Conservation (phyloP, 2,113 vertebrate species). For the Arothron firmamentum region DNA sequence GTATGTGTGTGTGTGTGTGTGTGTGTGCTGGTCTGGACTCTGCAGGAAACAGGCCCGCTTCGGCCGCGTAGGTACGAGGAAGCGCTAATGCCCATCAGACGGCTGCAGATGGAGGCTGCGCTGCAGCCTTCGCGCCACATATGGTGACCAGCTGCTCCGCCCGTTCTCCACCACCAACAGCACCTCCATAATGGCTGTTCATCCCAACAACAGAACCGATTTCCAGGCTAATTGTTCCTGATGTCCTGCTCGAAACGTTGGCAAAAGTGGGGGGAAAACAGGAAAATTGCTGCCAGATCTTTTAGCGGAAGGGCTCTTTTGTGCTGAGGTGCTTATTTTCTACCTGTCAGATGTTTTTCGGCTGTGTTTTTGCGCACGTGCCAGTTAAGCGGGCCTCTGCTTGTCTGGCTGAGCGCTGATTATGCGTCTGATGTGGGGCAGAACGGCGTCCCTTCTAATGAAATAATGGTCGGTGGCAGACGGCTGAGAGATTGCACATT, state of each 20-base stretch:
- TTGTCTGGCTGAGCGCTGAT: conserved; percentile 64
- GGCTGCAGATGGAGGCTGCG: conserved; percentile 2
- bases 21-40: too few relatives aligned
- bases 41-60: too few relatives aligned
- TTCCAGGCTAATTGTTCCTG: not conserved
- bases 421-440: conserved; percentile 65
- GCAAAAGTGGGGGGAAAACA: conserved; percentile 1
- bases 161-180: not conserved
- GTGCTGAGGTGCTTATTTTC: not conserved
- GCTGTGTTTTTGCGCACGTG: conserved; percentile 23
- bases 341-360: conserved; percentile 9
- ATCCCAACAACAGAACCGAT: conserved; percentile 5
- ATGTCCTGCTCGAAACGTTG: not conserved
- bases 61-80: too few relatives aligned
- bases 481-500: conserved; percentile 64
- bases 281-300: not conserved
- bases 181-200: conserved; percentile 3
- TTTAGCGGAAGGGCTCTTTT: not conserved
- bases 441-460: conserved; percentile 74
- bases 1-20: too few relatives aligned
- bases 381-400: conserved; percentile 1
- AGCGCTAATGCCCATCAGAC: too few relatives aligned
- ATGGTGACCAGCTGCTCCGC: conserved; percentile 6
- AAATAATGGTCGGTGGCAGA: conserved; percentile 71
- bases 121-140: conserved; percentile 6